phyloP scores from a whole-genome alignment of 2,888 invertebrate genomes.

The Xestobium rufovillosum region DNA sequence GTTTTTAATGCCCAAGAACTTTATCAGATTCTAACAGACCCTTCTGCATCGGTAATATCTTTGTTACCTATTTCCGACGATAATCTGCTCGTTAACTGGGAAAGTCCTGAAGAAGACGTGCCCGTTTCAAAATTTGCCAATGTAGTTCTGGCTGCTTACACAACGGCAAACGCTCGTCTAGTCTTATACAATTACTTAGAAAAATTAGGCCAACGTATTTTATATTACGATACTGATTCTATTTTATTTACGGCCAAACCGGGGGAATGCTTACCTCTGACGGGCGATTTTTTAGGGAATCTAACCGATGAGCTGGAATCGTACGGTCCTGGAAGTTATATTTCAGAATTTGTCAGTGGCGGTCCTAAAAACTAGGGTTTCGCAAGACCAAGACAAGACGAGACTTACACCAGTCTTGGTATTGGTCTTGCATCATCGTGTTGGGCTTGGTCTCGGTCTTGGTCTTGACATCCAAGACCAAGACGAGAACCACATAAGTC shows the following conservation, averaged over 20 bases:
- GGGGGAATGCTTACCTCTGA: constrained; percentile 24
- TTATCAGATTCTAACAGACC: neutral
- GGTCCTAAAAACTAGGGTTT: constrained; percentile 37
- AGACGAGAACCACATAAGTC: too few relatives aligned
- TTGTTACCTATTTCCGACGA: neutral
- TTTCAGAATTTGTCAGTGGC: constrained; percentile 32
- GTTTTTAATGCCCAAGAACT: neutral
- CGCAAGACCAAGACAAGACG: too few relatives aligned
- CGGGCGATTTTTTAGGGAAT: constrained; percentile 34
- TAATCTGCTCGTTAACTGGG: neutral
- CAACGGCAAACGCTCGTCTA: constrained; percentile 10
- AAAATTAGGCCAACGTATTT: constrained; percentile 25
- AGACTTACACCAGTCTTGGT: too few relatives aligned
- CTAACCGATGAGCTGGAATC: constrained; percentile 34
- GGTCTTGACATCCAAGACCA: too few relatives aligned
- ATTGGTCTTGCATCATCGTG: too few relatives aligned
- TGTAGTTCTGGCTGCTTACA: neutral
- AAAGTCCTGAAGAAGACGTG: neutral
- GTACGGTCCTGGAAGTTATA: constrained; percentile 30
- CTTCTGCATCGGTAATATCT: neutral
- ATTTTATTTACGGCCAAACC: constrained; percentile 27
- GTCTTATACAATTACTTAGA: constrained; percentile 27
- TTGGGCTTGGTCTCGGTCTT: too few relatives aligned
- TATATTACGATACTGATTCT: constrained; percentile 38
- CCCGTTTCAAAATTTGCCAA: neutral